These are phyloP conservation scores for Poeciliopsis presidionis DNA, from an alignment of 2,797 vertebrate species.

Conservation along the genomic window DNA sequence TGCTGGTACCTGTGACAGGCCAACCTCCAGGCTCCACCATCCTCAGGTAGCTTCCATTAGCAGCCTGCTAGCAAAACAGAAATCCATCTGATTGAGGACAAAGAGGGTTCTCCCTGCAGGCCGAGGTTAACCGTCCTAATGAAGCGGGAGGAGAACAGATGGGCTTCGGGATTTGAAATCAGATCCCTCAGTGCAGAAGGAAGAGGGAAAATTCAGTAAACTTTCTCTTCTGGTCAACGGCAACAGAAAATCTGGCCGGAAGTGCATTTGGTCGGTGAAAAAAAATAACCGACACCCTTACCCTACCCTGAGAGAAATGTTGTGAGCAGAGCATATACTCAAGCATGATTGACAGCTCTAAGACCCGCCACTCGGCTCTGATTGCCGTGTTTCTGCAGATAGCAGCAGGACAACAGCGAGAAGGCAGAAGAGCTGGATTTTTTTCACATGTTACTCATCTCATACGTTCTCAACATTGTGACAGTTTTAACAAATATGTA, in stretches of 20 bases:
- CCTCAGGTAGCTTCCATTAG: background rate
- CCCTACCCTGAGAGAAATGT: background rate
- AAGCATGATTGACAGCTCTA: background rate
- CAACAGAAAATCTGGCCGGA: background rate
- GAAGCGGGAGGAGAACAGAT: slow-evolving; percentile 38
- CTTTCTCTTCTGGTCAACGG: background rate
- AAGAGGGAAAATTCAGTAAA: slow-evolving; percentile 28
- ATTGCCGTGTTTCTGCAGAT: background rate
- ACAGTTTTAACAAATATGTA: background rate
- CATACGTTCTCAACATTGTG: background rate
- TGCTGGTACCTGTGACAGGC: slow-evolving; percentile 35
- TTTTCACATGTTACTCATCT: background rate
- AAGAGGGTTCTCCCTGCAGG: slow-evolving; percentile 4
- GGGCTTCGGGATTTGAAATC: slow-evolving; percentile 58
- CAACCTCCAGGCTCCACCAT: background rate
- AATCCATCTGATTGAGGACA: slow-evolving; percentile 11
- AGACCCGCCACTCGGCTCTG: background rate
- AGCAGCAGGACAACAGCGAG: background rate
- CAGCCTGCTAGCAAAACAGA: background rate
- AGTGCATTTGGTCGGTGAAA: background rate
- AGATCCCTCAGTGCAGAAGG: slow-evolving; percentile 40
- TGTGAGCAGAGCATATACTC: background rate
- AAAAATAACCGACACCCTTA: background rate
- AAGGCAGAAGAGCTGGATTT: background rate
- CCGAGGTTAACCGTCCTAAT: slow-evolving; percentile 42